These are phyloP conservation scores for Chlorospingus flavigularis DNA, from an alignment of 2,797 vertebrate species.

Conservation along the genomic window DNA sequence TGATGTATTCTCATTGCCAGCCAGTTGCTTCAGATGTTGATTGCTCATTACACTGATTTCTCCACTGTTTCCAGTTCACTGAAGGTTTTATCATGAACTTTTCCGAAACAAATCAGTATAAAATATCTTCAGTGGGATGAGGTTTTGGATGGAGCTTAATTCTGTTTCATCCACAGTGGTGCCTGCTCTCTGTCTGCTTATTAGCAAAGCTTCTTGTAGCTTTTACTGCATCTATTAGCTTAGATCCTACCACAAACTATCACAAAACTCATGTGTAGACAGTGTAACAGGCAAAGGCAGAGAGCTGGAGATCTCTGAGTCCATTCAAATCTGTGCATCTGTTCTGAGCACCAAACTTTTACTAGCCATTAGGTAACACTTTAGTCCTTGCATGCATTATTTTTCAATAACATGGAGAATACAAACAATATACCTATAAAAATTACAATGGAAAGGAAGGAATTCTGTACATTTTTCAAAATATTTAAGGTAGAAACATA, in stretches of 20 bases:
- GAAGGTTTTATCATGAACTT: background rate
- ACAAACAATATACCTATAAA: background rate
- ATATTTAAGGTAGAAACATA: background rate
- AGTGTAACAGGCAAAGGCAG: background rate
- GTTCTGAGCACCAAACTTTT: background rate
- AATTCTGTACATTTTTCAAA: background rate
- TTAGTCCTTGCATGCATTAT: background rate
- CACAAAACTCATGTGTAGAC: background rate
- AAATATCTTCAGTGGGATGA: background rate
- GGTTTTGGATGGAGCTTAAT: background rate
- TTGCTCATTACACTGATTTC: slow-evolving; percentile 14
- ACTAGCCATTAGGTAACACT: background rate
- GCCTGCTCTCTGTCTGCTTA: background rate
- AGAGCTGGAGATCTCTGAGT: background rate
- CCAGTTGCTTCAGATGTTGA: slow-evolving; percentile 6
- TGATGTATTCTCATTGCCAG: background rate
- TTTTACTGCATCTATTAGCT: background rate
- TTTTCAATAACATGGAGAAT: background rate
- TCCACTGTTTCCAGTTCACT: background rate
- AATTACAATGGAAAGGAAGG: background rate
- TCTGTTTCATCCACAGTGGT: slow-evolving; percentile 9
- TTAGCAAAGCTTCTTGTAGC: background rate
- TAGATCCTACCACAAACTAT: background rate
- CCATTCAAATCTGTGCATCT: background rate
- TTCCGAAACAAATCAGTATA: background rate